Conservation (phyloP, 1,140 invertebrate genomes). For the Cyclargus thomasi region DNA sequence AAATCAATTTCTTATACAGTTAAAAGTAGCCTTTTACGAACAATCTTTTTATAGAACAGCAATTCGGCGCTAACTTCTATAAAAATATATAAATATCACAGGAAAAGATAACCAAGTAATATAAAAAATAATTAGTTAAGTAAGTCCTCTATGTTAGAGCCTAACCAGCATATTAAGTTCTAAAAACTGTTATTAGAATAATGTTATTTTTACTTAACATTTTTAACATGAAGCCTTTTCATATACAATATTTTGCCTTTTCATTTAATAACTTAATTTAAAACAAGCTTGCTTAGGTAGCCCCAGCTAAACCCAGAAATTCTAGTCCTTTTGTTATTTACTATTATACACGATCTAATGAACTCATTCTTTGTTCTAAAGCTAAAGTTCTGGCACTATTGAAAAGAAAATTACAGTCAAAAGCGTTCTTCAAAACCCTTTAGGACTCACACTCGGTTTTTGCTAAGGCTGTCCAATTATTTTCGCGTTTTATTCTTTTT, state of each 20-base stretch:
- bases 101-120: too few species aligned
- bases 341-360: conserved; percentile 61
- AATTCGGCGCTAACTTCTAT: background rate
- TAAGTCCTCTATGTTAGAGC: too few species aligned
- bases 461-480: conserved; percentile 65
- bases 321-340: conserved; percentile 43
- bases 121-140: too few species aligned
- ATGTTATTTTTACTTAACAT: too few species aligned
- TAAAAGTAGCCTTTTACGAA: conserved; percentile 26
- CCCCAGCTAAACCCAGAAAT: conserved; percentile 20
- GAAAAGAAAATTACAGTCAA: conserved; percentile 61
- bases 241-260: too few species aligned
- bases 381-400: conserved; percentile 32
- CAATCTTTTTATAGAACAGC: too few species aligned
- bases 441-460: conserved; percentile 59
- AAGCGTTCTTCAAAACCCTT: conserved; percentile 61
- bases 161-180: too few species aligned
- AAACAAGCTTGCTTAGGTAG: conserved; percentile 9
- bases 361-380: conserved; percentile 52
- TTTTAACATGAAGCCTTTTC: too few species aligned
- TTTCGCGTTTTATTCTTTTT: conserved; percentile 42
- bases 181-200: too few species aligned
- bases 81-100: conserved; percentile 21
- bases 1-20: conserved; percentile 68
- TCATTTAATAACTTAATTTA: conserved; percentile 18